These are phyloP conservation scores for Drosophila mettleri DNA, from an alignment of 2,888 invertebrate genomes.

Conservation along the genomic window DNA sequence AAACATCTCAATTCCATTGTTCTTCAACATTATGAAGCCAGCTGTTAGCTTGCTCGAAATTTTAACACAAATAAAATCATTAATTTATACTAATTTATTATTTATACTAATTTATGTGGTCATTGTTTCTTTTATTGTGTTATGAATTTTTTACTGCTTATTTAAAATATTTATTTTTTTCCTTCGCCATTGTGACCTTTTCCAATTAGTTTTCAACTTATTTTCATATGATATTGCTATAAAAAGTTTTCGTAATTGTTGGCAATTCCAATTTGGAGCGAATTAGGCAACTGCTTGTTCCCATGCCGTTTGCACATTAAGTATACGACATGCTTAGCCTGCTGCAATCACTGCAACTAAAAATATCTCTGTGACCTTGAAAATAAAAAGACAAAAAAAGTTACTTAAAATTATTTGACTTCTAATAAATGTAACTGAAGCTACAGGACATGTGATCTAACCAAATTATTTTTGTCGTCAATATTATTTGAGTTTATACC, in stretches of 20 bases:
- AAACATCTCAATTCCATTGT: constrained; percentile 59
- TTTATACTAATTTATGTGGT: too few relatives aligned
- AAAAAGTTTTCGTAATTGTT: background rate
- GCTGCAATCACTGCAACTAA: background rate
- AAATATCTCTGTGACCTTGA: background rate
- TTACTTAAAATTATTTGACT: too few relatives aligned
- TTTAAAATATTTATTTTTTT: too few relatives aligned
- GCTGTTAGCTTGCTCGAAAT: constrained; percentile 6
- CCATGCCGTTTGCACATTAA: background rate
- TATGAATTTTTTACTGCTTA: too few relatives aligned
- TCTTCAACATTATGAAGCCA: constrained; percentile 27
- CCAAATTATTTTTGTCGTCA: background rate
- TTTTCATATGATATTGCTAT: background rate
- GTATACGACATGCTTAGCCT: background rate
- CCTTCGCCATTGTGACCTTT: background rate
- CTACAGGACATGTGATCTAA: background rate
- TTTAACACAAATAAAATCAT: constrained; percentile 1
- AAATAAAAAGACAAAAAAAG: background rate
- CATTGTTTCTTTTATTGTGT: too few relatives aligned
- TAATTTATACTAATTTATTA: background rate
- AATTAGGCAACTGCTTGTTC: constrained; percentile 12
- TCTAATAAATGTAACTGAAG: background rate
- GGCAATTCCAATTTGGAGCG: background rate
- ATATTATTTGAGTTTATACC: too few relatives aligned
- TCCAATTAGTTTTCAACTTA: background rate